These are phyloP conservation scores for Buceros bicornis DNA, from an alignment of 2,797 vertebrate genomes.

Conservation along the genomic window DNA sequence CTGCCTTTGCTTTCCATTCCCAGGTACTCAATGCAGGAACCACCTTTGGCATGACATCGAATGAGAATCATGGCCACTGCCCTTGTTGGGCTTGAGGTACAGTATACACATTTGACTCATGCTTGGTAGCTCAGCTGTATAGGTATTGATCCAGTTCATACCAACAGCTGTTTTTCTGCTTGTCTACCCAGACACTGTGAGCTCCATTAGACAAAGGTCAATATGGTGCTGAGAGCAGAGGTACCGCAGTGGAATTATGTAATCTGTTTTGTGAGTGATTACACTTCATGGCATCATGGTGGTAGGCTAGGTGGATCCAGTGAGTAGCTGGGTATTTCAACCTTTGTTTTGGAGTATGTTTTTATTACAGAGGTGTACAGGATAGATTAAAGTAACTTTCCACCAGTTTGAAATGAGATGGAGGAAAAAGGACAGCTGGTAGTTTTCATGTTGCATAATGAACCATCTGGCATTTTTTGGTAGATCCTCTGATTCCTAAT, in stretches of 20 bases:
- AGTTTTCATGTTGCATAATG: constrained; percentile 34
- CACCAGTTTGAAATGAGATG: constrained; percentile 29
- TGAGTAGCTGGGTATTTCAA: not conserved
- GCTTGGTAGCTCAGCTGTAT: not conserved
- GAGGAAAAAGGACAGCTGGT: constrained; percentile 63
- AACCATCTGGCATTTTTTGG: constrained; percentile 65
- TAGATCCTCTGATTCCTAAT: constrained; percentile 63
- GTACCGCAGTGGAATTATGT: not conserved
- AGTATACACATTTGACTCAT: rapidly evolving
- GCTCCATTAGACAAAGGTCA: not conserved
- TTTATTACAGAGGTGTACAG: not conserved
- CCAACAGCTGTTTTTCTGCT: not conserved
- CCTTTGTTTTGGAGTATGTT: not conserved
- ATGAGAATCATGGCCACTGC: not conserved
- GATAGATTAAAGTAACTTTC: constrained; percentile 45
- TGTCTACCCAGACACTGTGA: not conserved
- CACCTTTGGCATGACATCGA: not conserved
- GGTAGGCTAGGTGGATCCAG: not conserved
- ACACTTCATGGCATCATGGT: not conserved
- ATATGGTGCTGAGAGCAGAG: not conserved
- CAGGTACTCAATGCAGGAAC: not conserved
- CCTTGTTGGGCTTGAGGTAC: not conserved
- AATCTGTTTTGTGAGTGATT: not conserved
- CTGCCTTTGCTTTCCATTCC: not conserved
- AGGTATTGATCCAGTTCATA: not conserved